Evolutionary conservation across 2,888 invertebrate species (phyloP), one percentile per base, ranked within the genome.

Genomic region (Eilema caniola): DNA sequence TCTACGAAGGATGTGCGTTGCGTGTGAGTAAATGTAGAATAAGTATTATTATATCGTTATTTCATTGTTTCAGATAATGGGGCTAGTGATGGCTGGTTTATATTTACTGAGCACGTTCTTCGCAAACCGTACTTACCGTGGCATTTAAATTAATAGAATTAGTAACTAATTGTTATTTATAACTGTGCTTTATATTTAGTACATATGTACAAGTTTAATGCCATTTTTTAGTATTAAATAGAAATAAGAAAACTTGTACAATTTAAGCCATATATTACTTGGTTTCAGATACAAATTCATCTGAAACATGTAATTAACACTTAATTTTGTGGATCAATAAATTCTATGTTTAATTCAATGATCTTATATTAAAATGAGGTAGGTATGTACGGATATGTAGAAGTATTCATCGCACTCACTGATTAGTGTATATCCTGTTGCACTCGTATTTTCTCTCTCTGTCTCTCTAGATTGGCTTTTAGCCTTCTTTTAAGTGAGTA

Each of bases 61-160:
- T 61, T 70, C 64, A 73, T 77, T 86, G 84, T 96, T 96, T 78
- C 96, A 98, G 98, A 94, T 98, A 62, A 96, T 98, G 90, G 98
- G 98, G 20, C 90, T 98, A 23, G 95, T 98, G 24, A 96, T 98
- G 87, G 92, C 97, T 4, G 96, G 93, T 1, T 92, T 98, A 1
- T 98, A 98, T 88, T 93, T 98, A 62, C 83, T 98, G 65, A 98
- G 98, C 87, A 96, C 98, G 37, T 96, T 98, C 83, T 95, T 98
- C 81, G 98, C 98, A 47, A 96, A 97, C 85, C 97, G 97, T 78
- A 96, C 96, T 31, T 98, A 98, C 94, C 96, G 97, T 86, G 97
- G 97, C 76, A 95, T 97, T 79, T 95, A 93, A 88, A 70, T 70
- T n/a, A 11, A 11, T 5, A 41, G 20, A 25, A 33, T 47, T 24